These are phyloP conservation scores for Amphiura filiformis DNA, from an alignment of 35 echinoderm and acorn worm genomes.

Conservation along the genomic window DNA sequence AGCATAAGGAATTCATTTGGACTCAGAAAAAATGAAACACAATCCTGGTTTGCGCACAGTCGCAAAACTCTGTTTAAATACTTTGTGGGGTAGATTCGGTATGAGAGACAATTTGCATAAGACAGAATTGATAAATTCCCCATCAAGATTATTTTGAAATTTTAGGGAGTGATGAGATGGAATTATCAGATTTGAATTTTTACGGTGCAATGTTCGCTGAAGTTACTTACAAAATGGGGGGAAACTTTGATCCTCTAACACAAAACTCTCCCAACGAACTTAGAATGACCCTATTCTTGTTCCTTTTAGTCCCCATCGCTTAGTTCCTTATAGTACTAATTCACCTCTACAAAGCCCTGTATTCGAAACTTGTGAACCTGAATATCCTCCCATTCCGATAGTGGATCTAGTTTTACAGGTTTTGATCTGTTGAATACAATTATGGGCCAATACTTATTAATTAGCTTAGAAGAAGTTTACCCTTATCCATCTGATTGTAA, in stretches of 20 bases:
- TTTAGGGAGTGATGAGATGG: background rate
- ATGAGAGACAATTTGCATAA: background rate
- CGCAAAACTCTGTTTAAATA: slow-evolving; percentile 39
- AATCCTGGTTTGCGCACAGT: slow-evolving; percentile 15
- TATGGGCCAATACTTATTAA: background rate
- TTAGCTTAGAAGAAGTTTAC: too few relatives aligned
- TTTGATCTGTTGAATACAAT: background rate
- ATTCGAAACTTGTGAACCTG: too few relatives aligned
- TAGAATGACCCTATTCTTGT: too few relatives aligned
- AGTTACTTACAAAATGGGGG: background rate
- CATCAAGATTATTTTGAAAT: background rate
- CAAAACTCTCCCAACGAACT: too few relatives aligned
- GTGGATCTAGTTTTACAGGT: too few relatives aligned
- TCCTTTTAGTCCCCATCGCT: too few relatives aligned
- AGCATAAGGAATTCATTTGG: slow-evolving; percentile 15
- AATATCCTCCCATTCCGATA: too few relatives aligned
- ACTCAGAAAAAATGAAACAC: slow-evolving; percentile 18
- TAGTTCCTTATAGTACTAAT: too few relatives aligned
- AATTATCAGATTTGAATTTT: background rate
- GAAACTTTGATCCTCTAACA: slow-evolving; percentile 21
- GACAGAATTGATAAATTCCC: background rate
- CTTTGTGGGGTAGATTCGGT: slow-evolving; percentile 40
- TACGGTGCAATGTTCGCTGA: background rate
- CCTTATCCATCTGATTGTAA: background rate
- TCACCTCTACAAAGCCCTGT: too few relatives aligned